Conservation (phyloP, 2,888 invertebrate species). For the Odontothrips loti region DNA sequence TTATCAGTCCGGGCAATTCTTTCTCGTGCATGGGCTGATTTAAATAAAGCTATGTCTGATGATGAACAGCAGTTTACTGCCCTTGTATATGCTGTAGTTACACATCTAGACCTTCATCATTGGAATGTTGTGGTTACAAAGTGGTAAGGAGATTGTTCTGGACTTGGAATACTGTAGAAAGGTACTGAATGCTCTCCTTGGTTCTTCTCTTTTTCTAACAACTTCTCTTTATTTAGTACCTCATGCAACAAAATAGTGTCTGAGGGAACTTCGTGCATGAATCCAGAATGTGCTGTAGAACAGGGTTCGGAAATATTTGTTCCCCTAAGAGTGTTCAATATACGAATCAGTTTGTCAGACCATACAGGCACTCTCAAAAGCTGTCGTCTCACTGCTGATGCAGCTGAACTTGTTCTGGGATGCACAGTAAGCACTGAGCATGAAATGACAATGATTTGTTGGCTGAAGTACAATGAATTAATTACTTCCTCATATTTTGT, state of each 20-base stretch:
- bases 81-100: slow-evolving; percentile 61
- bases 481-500: not conserved
- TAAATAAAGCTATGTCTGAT: not conserved
- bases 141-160: slow-evolving; percentile 46
- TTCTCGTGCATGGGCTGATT: not conserved
- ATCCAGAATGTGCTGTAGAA: slow-evolving; percentile 45
- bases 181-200: slow-evolving; percentile 39
- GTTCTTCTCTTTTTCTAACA: slow-evolving; percentile 27
- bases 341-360: slow-evolving; percentile 62
- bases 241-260: slow-evolving; percentile 37
- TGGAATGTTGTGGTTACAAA: slow-evolving; percentile 45
- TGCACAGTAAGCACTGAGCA: slow-evolving; percentile 50
- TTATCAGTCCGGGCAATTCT: slow-evolving; percentile 52
- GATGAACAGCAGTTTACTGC: slow-evolving; percentile 61
- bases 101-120: slow-evolving; percentile 67
- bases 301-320: slow-evolving; percentile 42
- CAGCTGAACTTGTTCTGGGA: slow-evolving; percentile 58
- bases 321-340: slow-evolving; percentile 51
- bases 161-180: slow-evolving; percentile 4
- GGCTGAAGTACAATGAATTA: not conserved
- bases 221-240: slow-evolving; percentile 29
- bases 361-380: slow-evolving; percentile 63
- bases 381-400: slow-evolving; percentile 54
- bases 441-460: not conserved
- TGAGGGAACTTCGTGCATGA: slow-evolving; percentile 42